A percentile compares a stretch with the other conserved stretches of the same genome.
These are phyloP conservation scores for Chondrosia reniformis DNA, from an alignment of 37 sponge, comb jelly and placozoan species.

Conservation along the genomic window DNA sequence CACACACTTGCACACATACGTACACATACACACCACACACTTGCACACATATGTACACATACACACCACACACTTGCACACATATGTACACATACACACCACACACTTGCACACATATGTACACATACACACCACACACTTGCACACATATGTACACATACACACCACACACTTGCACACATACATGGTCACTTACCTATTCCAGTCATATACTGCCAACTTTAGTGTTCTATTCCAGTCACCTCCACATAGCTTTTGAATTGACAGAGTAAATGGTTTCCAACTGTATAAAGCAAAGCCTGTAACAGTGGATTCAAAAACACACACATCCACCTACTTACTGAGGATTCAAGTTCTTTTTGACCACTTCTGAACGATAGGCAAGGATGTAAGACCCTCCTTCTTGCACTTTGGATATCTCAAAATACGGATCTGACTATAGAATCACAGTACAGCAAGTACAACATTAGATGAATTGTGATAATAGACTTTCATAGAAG, in stretches of 20 bases:
- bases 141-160: not conserved
- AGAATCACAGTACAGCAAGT: not conserved
- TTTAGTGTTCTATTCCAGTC: conserved; percentile 78
- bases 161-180: not conserved
- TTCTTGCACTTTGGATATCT: conserved; percentile 76
- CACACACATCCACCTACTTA: not conserved
- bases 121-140: not conserved
- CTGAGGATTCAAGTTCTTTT: conserved; percentile 77
- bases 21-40: too few relatives aligned
- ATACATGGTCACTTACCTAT: conserved; percentile 40
- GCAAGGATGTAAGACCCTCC: conserved; percentile 67
- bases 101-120: too few relatives aligned
- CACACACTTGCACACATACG: not conserved
- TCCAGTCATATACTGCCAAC: conserved; percentile 88
- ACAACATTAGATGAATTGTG: too few relatives aligned
- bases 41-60: too few relatives aligned
- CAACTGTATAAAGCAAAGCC: conserved; percentile 44
- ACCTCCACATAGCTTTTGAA: conserved; percentile 79
- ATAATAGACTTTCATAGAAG: too few relatives aligned
- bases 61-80: too few relatives aligned
- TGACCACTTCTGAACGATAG: conserved; percentile 70
- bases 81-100: too few relatives aligned
- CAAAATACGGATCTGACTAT: conserved; percentile 93
- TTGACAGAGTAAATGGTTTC: conserved; percentile 52
- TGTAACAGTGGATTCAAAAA: not conserved